Evolutionary conservation across 2,888 invertebrate genomes (phyloP).

Genomic region (Nemotelus nigrinus): DNA sequence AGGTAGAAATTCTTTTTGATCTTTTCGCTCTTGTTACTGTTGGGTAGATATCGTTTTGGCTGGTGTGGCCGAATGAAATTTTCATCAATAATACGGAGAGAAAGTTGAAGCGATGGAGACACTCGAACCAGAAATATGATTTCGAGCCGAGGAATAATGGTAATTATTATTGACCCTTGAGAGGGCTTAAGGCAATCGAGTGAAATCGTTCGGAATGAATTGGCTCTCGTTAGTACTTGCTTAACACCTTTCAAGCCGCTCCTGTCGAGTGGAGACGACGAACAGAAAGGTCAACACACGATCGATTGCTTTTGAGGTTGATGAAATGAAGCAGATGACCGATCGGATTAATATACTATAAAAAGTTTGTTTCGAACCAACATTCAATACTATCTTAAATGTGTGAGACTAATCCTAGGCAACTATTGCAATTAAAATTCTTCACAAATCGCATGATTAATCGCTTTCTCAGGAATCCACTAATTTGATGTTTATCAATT

Average conservation of each 20-base stretch:
- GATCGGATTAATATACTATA: no score
- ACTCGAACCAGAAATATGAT: background rate
- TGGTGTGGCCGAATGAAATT: constrained; percentile 14
- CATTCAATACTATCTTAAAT: no score
- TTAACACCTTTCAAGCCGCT: constrained; percentile 6
- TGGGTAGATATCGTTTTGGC: background rate
- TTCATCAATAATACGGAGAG: background rate
- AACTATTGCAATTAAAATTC: no score
- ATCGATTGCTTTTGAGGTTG: no score
- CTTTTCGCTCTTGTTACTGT: background rate
- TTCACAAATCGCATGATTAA: no score
- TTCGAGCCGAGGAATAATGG: constrained; percentile 12
- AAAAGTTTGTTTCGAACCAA: no score
- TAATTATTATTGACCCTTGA: constrained; percentile 31
- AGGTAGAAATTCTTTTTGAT: constrained; percentile 18
- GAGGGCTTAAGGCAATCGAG: constrained; percentile 10
- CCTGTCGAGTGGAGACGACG: no score
- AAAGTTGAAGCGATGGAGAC: background rate
- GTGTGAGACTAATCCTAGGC: no score
- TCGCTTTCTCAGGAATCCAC: no score
- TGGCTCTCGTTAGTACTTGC: background rate
- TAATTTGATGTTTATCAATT: no score
- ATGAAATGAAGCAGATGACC: no score
- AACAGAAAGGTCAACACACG: no score
- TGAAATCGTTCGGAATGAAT: constrained; percentile 29